Evolutionary conservation across 1,140 invertebrate species (phyloP), one percentile per base, ranked within the genome.

Genomic region (Pantala flavescens): DNA sequence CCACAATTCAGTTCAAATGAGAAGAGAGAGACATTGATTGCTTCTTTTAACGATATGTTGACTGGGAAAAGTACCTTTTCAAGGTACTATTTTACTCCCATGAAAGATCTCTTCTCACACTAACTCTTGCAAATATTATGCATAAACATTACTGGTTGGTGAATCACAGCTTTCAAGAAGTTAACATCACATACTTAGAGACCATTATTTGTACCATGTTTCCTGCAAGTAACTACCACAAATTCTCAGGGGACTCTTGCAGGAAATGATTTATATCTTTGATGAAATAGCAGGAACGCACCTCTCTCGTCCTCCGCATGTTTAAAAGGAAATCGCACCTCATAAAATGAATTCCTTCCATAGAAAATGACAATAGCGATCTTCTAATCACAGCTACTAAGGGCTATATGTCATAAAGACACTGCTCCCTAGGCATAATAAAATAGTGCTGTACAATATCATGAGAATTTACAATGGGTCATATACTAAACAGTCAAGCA

Each of bases 401-500:
- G 49, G 49, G 49, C 49, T 63, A 19, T 19, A 63, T 63, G 49
- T 63, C 49, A 63, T 63, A 19, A 7, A 19, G 49, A 63, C 49
- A 63, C 49, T 63, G 49, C 49, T 63, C 49, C 49, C 49, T 63
- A 63, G 49, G 49, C 49, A 63, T 63, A 63, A 21, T 63, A 63
- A 63, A 63, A 63, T 63, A 63, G 49, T 63, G 49, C 49, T 63
- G 49, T 63, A 63, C 49, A 63, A 63, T 63, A 63, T 63, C n/a
- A 63, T 63, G 3, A 63, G 49, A 63, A 7, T 63, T 63, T 63
- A 63, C 49, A 63, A 16, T 19, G 3, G 49, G 12, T 63, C 49
- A 63, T n/a, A n/a, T 63, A 63, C 49, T 63, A 63, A 63, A 63
- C 49, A 63, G 49, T 63, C 49, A 63, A 63, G 49, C 49, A 63